These are phyloP conservation scores for Otis tarda DNA, from an alignment of 2,113 vertebrate species.

Conservation along the genomic window DNA sequence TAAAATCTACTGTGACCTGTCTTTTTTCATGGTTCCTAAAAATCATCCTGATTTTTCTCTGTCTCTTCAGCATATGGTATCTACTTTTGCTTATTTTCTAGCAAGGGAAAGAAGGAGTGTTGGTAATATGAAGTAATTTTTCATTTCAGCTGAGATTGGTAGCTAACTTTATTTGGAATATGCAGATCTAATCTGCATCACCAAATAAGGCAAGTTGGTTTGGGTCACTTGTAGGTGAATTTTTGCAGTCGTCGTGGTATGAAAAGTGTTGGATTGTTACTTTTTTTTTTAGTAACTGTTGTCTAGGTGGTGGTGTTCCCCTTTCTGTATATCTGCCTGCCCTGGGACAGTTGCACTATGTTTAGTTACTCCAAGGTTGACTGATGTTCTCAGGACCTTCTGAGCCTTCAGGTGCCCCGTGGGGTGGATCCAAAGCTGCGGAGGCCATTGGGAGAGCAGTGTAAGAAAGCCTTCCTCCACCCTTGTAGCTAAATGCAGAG, in stretches of 20 bases:
- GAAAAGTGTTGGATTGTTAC: background rate
- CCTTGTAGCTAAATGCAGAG: background rate
- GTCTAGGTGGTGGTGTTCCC: background rate
- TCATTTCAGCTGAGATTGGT: background rate
- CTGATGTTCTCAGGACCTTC: background rate
- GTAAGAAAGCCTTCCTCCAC: background rate
- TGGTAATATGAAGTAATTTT: background rate
- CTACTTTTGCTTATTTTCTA: background rate
- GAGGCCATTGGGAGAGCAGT: background rate
- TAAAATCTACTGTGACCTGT: background rate
- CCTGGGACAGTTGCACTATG: background rate
- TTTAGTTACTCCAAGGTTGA: background rate
- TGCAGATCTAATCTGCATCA: background rate
- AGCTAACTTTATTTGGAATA: background rate
- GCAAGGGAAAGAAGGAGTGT: background rate
- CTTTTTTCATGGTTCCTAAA: background rate
- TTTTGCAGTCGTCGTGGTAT: background rate
- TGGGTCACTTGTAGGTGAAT: background rate
- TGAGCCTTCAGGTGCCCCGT: background rate
- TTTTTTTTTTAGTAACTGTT: background rate
- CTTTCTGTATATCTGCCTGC: background rate
- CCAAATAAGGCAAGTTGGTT: background rate
- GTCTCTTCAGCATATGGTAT: background rate
- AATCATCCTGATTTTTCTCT: background rate
- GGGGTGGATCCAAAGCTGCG: background rate